phyloP scores from a whole-genome alignment of 2,888 invertebrate species.

The Euplagia quadripunctaria region DNA sequence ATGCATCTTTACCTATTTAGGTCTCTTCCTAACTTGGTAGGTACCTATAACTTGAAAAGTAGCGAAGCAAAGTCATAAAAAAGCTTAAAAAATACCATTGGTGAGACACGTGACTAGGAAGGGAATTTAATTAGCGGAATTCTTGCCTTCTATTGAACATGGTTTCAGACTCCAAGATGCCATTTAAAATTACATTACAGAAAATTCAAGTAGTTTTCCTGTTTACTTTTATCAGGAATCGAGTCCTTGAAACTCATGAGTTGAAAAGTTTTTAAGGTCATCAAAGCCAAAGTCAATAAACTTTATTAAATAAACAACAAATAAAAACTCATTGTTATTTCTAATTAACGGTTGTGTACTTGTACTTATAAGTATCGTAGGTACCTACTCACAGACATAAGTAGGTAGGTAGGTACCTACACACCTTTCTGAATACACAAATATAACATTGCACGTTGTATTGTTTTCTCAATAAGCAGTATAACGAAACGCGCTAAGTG shows the following conservation, averaged over 20 bases:
- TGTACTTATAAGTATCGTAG: slow-evolving; percentile 30
- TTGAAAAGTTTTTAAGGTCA: not conserved
- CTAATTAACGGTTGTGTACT: slow-evolving; percentile 11
- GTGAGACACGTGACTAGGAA: not conserved
- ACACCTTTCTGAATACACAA: slow-evolving; percentile 30
- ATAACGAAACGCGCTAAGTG: slow-evolving; percentile 64
- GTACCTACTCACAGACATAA: slow-evolving; percentile 7
- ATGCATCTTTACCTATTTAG: not conserved
- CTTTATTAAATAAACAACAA: slow-evolving; percentile 4
- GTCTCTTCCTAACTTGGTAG: no score
- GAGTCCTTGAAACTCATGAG: not conserved
- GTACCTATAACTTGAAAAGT: no score
- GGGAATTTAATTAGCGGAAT: not conserved
- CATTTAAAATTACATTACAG: not conserved
- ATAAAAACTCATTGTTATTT: slow-evolving; percentile 22
- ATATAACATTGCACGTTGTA: slow-evolving; percentile 51
- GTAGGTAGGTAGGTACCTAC: not conserved
- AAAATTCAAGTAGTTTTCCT: not conserved
- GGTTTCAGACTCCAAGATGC: not conserved
- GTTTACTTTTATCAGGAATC: not conserved
- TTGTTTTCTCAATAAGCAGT: slow-evolving; percentile 64
- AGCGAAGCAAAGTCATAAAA: no score
- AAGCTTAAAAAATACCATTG: not conserved
- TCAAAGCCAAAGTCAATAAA: not conserved
- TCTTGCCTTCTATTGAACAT: not conserved